Evolutionary conservation across 2,797 vertebrate genomes (phyloP).

Genomic region (Buphagus erythrorhynchus): DNA sequence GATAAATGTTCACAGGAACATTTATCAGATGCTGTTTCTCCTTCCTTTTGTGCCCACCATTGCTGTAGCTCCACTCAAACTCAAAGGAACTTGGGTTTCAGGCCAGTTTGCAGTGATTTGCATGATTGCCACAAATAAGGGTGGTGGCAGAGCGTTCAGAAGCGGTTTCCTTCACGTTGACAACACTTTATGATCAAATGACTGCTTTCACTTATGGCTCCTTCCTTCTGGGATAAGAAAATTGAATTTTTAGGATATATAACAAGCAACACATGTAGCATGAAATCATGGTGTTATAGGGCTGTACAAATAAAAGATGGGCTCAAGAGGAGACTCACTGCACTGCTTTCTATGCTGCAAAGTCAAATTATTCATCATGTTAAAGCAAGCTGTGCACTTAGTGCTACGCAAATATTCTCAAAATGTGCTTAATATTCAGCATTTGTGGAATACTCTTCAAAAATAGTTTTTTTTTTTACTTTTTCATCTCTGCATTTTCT

Average conservation of each 20-base stretch:
- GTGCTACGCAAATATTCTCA: not conserved
- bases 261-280: constrained; percentile 9
- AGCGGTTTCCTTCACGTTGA: not conserved
- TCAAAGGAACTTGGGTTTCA: not conserved
- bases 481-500: not conserved
- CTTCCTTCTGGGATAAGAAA: constrained; percentile 51
- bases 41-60: not conserved
- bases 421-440: not conserved
- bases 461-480: not conserved
- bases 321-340: not conserved
- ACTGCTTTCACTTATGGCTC: not conserved
- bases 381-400: not conserved
- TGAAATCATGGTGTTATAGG: constrained; percentile 15
- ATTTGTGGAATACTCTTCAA: not conserved
- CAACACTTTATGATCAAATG: constrained; percentile 41
- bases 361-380: not conserved
- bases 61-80: not conserved
- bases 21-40: not conserved
- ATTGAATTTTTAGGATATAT: constrained; percentile 53
- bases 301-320: not conserved
- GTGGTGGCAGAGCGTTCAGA: not conserved
- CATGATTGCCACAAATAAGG: constrained; percentile 15
- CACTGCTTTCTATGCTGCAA: not conserved
- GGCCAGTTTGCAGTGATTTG: constrained; percentile 21
- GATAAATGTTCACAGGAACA: not conserved